Conservation (phyloP, 1,140 invertebrate genomes). For the Drosophila lini region DNA sequence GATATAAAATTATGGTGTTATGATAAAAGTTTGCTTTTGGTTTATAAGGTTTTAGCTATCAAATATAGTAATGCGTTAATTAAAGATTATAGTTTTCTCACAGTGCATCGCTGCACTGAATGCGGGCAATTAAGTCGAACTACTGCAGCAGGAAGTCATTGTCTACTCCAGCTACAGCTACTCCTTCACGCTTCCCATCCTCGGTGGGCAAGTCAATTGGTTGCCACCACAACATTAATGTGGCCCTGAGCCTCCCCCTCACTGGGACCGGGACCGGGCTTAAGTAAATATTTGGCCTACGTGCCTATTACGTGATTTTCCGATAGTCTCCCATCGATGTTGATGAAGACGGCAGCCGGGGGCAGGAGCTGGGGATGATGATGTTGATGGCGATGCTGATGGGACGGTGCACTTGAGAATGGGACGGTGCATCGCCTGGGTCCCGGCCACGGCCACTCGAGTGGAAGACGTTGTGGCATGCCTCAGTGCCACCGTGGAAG, state of each 20-base stretch:
- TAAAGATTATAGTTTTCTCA: background rate
- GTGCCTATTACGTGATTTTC: conserved; percentile 80
- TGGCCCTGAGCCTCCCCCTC: conserved; percentile 10
- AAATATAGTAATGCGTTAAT: background rate
- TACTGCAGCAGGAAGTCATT: conserved; percentile 70
- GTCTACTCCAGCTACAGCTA: conserved; percentile 48
- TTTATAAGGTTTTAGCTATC: too few relatives aligned
- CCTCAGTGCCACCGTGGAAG: conserved; percentile 34
- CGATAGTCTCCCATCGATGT: conserved; percentile 69
- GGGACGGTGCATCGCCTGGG: conserved; percentile 24
- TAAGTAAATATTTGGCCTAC: conserved; percentile 81
- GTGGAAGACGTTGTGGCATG: conserved; percentile 28
- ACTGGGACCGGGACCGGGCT: conserved; percentile 36
- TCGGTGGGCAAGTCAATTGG: conserved; percentile 63
- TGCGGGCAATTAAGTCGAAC: conserved; percentile 68
- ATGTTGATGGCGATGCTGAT: conserved; percentile 15
- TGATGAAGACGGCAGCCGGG: conserved; percentile 19
- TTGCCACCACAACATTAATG: conserved; percentile 73
- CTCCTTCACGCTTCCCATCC: conserved; percentile 18
- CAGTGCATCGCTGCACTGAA: conserved; percentile 28
- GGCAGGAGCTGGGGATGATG: conserved; percentile 3
- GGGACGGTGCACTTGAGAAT: conserved; percentile 45
- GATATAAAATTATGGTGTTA: too few relatives aligned
- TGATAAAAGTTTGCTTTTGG: too few relatives aligned
- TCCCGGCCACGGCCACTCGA: conserved; percentile 20